These are phyloP conservation scores for Campylomormyrus numenius DNA, from an alignment of 2,113 vertebrate species.

Conservation along the genomic window DNA sequence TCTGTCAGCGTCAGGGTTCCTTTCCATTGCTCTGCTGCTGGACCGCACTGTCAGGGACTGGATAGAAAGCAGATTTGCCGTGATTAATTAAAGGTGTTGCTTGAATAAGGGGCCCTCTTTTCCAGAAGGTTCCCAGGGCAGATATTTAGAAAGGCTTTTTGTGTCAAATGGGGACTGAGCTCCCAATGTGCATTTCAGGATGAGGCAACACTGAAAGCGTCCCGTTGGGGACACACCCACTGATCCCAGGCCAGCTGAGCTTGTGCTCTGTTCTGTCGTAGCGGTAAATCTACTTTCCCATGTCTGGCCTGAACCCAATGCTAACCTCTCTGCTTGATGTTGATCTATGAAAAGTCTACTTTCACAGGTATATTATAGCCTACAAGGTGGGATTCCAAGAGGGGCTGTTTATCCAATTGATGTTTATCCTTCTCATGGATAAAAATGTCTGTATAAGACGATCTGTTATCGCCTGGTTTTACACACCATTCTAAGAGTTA, in stretches of 20 bases:
- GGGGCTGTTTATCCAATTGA: neutral
- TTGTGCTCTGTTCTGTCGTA: neutral
- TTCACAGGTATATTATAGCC: constrained; percentile 15
- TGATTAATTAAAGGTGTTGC: constrained; percentile 65
- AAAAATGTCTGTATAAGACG: neutral
- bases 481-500: neutral
- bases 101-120: constrained; percentile 53
- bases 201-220: constrained; percentile 1
- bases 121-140: constrained; percentile 34
- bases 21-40: constrained; percentile 38
- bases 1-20: constrained; percentile 62
- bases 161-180: constrained; percentile 16
- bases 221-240: constrained; percentile 7
- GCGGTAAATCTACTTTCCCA: neutral
- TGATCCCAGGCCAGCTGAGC: neutral
- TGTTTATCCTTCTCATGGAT: neutral
- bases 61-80: constrained; percentile 63
- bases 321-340: neutral
- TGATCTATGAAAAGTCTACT: neutral
- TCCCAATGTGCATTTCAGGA: constrained; percentile 3
- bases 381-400: constrained; percentile 9
- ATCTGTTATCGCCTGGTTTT: neutral
- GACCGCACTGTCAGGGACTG: constrained; percentile 51
- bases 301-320: neutral
- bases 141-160: constrained; percentile 42